Base-by-base conservation (phyloP, 1,140 invertebrate genomes). In the Anagrus nilaparvatae region DNA sequence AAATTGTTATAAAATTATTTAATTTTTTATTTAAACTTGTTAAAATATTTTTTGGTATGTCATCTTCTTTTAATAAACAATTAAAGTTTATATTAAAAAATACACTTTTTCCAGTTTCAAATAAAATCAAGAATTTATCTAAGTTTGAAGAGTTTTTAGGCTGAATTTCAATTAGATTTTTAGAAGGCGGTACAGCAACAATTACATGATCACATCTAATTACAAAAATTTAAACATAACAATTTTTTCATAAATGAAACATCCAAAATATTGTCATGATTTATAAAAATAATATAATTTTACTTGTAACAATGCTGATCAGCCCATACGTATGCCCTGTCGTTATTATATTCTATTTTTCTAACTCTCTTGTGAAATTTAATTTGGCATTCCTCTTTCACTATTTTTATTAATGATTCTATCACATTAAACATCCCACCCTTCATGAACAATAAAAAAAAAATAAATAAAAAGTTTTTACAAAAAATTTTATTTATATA, bases 151-250 rank as follows among this genome's bases (percentile, higher is more conserved):
- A 34, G 24, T 42, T 34, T 5, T 35, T 4, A 14, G 53, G 40
- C 23, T 57, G 38, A 9, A 55, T 48, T 0, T 18, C 16, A 6
- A 60, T 56, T 16, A 18, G 14, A 6, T 37, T 51, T 20, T 43
- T 24, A 2, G 45, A 41, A 1, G 56, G 54, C 16, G 56, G 51
- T 10, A 58, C 44, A 1, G 56, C 54, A 18, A 60, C 9, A 10
- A 59, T 37, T 6, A 53, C 51, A 13, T 49, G 52, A 30, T 50
- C 35, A 25, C 56, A 59, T 46, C 58, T 59, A n/a, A n/a, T n/a
- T n/a, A n/a, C n/a, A n/a, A n/a, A n/a, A n/a, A n/a, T n/a, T n/a
- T n/a, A n/a, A n/a, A n/a, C n/a, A n/a, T n/a, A n/a, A n/a, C n/a
- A n/a, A n/a, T n/a, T n/a, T 25, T 25, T 33, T 33, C 19, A 13